Conservation (phyloP, 1,140 invertebrate genomes). For the Drosophila orena region DNA sequence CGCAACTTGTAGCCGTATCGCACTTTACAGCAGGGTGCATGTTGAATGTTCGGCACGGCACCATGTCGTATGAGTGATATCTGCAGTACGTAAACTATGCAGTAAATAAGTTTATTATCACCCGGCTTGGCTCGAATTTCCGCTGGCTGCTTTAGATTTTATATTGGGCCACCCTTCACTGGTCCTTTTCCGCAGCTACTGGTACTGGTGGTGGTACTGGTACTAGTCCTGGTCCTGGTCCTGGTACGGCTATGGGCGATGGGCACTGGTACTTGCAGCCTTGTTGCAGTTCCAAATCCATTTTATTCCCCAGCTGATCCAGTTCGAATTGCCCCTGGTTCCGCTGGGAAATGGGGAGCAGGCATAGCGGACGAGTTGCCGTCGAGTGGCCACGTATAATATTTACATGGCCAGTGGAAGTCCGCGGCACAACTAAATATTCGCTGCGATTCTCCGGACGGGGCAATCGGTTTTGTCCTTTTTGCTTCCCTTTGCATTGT, state of each 20-base stretch:
- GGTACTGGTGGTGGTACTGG: too few species aligned
- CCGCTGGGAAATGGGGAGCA: too few species aligned
- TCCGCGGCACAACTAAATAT: conserved; percentile 36
- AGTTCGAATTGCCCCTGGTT: background rate
- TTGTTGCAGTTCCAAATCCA: background rate
- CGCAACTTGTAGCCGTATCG: conserved; percentile 63
- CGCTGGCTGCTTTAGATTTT: conserved; percentile 13
- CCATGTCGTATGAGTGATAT: conserved; percentile 79
- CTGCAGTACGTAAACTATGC: conserved; percentile 74
- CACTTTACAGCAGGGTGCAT: conserved; percentile 76
- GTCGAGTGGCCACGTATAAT: background rate
- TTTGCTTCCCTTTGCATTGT: conserved; percentile 45
- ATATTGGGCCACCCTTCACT: conserved; percentile 11
- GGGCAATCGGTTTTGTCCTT: conserved; percentile 47
- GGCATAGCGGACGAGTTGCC: background rate
- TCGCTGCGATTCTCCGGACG: conserved; percentile 12
- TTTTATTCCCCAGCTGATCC: background rate
- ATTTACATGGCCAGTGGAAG: conserved; percentile 30
- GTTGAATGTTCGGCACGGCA: conserved; percentile 74
- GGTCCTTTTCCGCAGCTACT: too few species aligned
- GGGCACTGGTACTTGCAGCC: too few species aligned
- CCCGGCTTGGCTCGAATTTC: conserved; percentile 15
- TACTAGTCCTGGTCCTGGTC: too few species aligned
- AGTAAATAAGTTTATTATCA: conserved; percentile 81
- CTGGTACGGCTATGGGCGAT: too few species aligned